phyloP scores from a whole-genome alignment of 2,113 vertebrate species.

The Geococcyx californianus region DNA sequence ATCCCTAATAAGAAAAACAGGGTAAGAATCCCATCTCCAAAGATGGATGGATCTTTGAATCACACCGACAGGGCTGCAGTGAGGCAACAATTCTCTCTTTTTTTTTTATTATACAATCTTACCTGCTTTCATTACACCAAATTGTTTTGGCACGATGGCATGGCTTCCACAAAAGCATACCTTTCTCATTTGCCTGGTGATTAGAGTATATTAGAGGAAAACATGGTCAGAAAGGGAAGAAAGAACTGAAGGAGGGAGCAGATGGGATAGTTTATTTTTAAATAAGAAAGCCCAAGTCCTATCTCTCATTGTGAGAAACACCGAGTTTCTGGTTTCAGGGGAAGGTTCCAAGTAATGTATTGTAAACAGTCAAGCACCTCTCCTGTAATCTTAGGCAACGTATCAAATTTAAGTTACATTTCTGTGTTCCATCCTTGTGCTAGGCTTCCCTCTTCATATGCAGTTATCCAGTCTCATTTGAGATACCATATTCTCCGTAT shows the following conservation, averaged over 20 bases:
- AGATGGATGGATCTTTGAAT: not conserved
- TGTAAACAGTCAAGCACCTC: not conserved
- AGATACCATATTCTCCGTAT: not conserved
- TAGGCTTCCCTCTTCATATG: not conserved
- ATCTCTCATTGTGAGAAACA: not conserved
- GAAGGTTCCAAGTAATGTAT: not conserved
- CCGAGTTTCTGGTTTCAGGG: not conserved
- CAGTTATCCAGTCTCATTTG: not conserved
- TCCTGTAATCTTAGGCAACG: not conserved
- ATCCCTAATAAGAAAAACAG: conserved; percentile 4
- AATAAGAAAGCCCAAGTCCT: not conserved
- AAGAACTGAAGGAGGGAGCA: not conserved
- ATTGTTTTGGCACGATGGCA: not conserved
- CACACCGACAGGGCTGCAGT: not conserved
- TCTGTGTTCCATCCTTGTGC: not conserved
- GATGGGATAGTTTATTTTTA: not conserved
- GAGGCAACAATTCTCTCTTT: not conserved
- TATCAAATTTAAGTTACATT: not conserved
- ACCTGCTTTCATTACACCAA: not conserved
- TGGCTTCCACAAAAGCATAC: not conserved
- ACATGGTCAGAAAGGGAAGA: not conserved
- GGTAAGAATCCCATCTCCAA: not conserved
- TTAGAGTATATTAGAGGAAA: not conserved
- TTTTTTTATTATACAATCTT: not conserved
- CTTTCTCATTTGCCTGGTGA: not conserved